phyloP scores from a whole-genome alignment of 2,113 vertebrate species.

The Cinclus cinclus region DNA sequence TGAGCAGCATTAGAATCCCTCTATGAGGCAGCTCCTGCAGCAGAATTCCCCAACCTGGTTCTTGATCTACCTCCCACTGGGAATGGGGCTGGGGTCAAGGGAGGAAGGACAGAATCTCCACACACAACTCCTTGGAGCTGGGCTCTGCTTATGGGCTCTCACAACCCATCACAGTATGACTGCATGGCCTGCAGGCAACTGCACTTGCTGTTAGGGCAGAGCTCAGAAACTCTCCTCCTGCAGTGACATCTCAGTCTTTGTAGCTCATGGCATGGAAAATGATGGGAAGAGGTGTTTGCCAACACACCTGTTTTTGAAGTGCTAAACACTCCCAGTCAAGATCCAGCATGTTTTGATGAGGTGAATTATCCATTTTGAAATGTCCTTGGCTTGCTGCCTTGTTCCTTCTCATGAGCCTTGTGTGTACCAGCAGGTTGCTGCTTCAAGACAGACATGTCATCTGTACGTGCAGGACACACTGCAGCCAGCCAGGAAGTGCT shows the following conservation, averaged over 20 bases:
- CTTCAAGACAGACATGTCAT: not conserved
- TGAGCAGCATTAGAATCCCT: not conserved
- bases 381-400: not conserved
- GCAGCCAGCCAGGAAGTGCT: not conserved
- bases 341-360: not conserved
- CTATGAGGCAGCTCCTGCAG: not conserved
- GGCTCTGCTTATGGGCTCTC: accelerated
- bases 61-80: accelerated
- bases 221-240: not conserved
- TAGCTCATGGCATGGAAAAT: not conserved
- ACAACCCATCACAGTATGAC: accelerated
- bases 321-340: not conserved
- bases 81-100: not conserved
- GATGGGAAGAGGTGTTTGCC: not conserved
- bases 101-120: not conserved
- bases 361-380: not conserved
- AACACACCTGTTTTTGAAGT: not conserved
- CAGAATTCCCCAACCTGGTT: not conserved
- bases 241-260: not conserved
- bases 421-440: not conserved
- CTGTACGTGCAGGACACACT: not conserved
- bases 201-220: not conserved
- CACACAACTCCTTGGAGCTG: not conserved
- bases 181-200: not conserved
- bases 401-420: not conserved